Evolutionary conservation across 2,113 vertebrate species (phyloP).

Genomic region (Nothocercus julius): DNA sequence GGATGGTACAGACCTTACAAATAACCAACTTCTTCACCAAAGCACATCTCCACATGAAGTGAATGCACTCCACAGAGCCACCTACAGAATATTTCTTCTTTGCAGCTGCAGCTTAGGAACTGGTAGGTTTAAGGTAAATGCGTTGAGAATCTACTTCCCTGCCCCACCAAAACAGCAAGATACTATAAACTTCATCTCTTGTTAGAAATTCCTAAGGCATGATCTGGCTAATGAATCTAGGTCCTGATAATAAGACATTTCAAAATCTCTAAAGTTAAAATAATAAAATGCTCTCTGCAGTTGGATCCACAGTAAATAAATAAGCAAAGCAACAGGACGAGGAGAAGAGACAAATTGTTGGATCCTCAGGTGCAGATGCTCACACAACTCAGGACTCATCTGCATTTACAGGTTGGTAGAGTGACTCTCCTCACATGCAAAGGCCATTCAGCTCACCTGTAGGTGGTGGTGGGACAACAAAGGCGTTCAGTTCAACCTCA

Average conservation of each 20-base stretch:
- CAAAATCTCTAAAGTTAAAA: not conserved
- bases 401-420: not conserved
- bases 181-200: not conserved
- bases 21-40: not conserved
- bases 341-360: not conserved
- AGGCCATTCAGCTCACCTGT: slow-evolving; percentile 68
- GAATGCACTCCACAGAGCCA: not conserved
- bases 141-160: not conserved
- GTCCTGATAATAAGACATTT: not conserved
- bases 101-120: not conserved
- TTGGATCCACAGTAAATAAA: not conserved
- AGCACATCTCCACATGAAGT: not conserved
- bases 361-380: not conserved
- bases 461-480: slow-evolving; percentile 63
- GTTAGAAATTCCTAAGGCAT: not conserved
- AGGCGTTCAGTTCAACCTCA: slow-evolving; percentile 74
- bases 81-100: not conserved
- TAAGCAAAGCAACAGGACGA: not conserved
- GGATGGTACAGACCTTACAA: not conserved
- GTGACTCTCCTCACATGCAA: not conserved
- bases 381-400: not conserved
- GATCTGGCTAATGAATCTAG: not conserved
- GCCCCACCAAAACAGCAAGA: not conserved
- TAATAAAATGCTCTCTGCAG: not conserved
- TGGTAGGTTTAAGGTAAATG: not conserved